Conservation (phyloP, 1,140 invertebrate genomes). For the Lysiphlebus fabarum region DNA sequence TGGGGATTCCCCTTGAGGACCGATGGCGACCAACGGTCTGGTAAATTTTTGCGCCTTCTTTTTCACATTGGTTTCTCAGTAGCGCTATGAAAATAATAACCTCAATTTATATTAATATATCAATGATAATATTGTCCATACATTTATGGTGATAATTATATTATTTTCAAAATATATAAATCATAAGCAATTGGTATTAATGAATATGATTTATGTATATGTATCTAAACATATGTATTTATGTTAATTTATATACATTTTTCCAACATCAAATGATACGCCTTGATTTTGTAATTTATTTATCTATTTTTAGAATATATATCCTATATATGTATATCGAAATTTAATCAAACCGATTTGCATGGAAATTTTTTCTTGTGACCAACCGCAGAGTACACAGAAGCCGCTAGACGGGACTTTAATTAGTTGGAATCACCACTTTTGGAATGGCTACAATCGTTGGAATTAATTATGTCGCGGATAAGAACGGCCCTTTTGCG, state of each 20-base stretch:
- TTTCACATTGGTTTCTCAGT: conserved; percentile 27
- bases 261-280: no score
- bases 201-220: no score
- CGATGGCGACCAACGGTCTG: conserved; percentile 39
- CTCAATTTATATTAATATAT: no score
- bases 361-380: neutral
- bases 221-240: no score
- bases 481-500: conserved; percentile 43
- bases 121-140: no score
- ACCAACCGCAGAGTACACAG: conserved; percentile 31
- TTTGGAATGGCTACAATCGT: conserved; percentile 45
- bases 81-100: conserved; percentile 11
- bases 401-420: conserved; percentile 38
- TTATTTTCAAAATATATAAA: no score
- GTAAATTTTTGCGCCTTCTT: conserved; percentile 25
- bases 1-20: conserved; percentile 20
- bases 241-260: no score
- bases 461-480: conserved; percentile 52
- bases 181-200: no score
- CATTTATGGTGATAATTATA: no score
- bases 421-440: conserved; percentile 52
- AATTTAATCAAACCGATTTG: conserved; percentile 5
- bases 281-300: no score
- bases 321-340: no score
- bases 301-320: no score